Conservation (phyloP, 37 sponge, comb jelly and placozoan species). For the Chondrosia reniformis region DNA sequence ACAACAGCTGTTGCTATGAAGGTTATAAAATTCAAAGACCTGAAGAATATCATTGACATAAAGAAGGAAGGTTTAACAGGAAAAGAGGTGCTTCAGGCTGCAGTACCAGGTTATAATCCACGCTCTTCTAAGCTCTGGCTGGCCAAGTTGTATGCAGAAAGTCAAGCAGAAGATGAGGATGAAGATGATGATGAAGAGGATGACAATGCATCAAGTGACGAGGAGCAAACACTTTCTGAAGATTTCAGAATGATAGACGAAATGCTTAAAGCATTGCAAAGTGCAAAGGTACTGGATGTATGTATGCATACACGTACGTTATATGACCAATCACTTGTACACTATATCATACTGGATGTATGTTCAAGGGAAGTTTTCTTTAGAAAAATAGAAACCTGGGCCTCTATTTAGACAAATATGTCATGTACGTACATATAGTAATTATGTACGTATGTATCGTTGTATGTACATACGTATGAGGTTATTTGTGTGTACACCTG, state of each 20-base stretch:
- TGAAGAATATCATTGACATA: background rate
- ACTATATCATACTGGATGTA: no score
- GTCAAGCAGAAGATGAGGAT: no score
- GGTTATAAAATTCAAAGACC: background rate
- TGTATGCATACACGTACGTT: no score
- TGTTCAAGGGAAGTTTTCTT: no score
- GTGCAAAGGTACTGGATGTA: background rate
- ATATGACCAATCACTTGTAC: no score
- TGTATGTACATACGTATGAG: background rate
- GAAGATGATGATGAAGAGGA: no score
- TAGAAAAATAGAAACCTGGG: no score
- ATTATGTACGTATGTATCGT: background rate
- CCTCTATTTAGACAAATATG: background rate
- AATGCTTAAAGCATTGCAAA: background rate
- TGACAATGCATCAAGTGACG: background rate
- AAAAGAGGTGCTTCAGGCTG: background rate
- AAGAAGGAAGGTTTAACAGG: constrained; percentile 8
- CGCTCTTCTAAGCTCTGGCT: background rate
- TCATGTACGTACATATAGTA: background rate
- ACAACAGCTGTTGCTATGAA: background rate
- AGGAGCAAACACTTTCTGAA: background rate
- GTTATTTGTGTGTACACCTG: background rate
- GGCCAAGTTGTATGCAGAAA: no score
- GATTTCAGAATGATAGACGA: background rate
- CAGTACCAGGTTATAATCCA: background rate